Evolutionary conservation across 2,113 vertebrate species (phyloP).

Genomic region (Murina feae): DNA sequence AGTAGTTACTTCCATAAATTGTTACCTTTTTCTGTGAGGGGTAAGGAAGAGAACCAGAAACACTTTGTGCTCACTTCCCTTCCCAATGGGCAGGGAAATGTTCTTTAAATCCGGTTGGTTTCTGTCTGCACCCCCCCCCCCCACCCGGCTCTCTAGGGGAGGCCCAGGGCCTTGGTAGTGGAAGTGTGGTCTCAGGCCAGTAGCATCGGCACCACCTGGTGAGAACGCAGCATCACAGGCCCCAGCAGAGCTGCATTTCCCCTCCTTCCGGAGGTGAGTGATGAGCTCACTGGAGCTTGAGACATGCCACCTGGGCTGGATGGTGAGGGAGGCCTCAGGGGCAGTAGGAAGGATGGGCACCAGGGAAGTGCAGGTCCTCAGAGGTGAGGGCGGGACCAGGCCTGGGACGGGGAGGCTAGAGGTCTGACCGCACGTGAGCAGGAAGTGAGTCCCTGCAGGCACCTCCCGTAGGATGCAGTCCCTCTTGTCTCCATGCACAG

Average conservation of each 20-base stretch:
- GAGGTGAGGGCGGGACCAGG: not conserved
- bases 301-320: not conserved
- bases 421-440: not conserved
- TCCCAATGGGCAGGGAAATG: not conserved
- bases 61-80: not conserved
- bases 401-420: not conserved
- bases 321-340: not conserved
- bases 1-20: not conserved
- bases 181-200: not conserved
- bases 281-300: not conserved
- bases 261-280: not conserved
- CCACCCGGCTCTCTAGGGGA: not conserved
- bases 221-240: not conserved
- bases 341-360: no score
- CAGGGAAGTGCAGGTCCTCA: not conserved
- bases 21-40: not conserved
- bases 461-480: not conserved
- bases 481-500: not conserved
- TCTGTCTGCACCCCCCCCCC: fast-evolving
- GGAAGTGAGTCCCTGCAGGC: not conserved
- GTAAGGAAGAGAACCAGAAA: not conserved
- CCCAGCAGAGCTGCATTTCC: not conserved
- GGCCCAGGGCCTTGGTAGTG: not conserved
- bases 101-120: not conserved
- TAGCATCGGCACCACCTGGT: not conserved